Base-by-base conservation (phyloP, 2,113 vertebrate species). In the Amphilophus citrinellus region DNA sequence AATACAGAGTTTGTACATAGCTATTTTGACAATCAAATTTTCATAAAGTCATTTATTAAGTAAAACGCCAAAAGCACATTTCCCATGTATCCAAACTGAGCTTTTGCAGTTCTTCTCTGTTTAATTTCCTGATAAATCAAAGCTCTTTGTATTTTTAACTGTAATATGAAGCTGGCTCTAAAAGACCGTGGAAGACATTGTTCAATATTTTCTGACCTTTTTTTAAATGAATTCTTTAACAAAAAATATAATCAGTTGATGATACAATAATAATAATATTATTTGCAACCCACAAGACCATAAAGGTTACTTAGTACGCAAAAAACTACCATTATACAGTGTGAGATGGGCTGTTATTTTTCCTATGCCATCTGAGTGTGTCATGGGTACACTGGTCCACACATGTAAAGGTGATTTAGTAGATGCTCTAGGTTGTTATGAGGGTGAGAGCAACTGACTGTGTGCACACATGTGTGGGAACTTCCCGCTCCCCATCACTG, bases 321-420 rank as follows among this genome's bases (percentile, higher is more conserved):
- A 35, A 35, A 58, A 58, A 58, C 20, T 24, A 58, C 10, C 57
- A 56, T 73, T 73, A 53, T 27, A 32, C 10, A 11, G 24, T 53
- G 47, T n/a, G 44, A 73, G 27, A 32, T 27, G 17, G 20, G 68
- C 47, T n/a, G 5, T 50, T n/a, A 10, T n/a, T 58, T n/a, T 32
- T 53, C 30, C 44, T 7, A 6, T 32, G 24, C 1, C 27, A 44
- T 44, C 39, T 71, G 60, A 57, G 20, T 78, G 50, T 24, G 32
- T 63, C 32, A 42, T 9, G 4, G 62, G 13, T 61, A 78, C 30
- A 84, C 27, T 65, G 50, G 30, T 86, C 50, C 68, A 80, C 65
- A 78, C 71, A 65, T 18, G 75, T 71, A 7, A 50, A 79, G 65
- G 77, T 90, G 86, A 94, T 91, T 93, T 91, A 94, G 47, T 65